Percentiles rank a stretch among this genome's conserved stretches.
phyloP scores from a whole-genome alignment of 2,888 invertebrate species.

The Acronicta leporina region DNA sequence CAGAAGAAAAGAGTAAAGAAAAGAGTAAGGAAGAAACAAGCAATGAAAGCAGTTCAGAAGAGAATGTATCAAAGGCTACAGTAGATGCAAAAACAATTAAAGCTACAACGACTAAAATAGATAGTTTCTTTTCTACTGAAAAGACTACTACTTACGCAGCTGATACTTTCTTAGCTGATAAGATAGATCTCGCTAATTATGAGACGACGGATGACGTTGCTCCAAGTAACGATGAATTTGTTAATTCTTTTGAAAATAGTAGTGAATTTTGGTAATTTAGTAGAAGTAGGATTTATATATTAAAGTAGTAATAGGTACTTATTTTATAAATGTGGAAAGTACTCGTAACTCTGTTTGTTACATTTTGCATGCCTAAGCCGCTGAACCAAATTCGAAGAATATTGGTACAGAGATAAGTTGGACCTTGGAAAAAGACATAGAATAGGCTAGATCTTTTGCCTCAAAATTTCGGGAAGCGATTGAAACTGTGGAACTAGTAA shows the following conservation, averaged over 20 bases:
- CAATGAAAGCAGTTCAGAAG: constrained; percentile 35
- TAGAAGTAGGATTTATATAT: neutral
- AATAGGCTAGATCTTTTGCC: too few species aligned
- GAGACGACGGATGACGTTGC: constrained; percentile 69
- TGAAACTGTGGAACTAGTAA: too few species aligned
- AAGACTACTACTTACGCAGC: constrained; percentile 69
- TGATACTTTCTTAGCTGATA: constrained; percentile 84
- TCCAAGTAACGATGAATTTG: constrained; percentile 60
- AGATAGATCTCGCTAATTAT: constrained; percentile 78
- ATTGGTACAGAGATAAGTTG: too few species aligned
- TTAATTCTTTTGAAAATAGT: constrained; percentile 69
- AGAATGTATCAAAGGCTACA: constrained; percentile 9
- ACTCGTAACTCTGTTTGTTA: too few species aligned
- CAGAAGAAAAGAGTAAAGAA: constrained; percentile 28
- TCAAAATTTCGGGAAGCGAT: too few species aligned
- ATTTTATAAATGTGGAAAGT: too few species aligned
- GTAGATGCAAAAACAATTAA: constrained; percentile 27
- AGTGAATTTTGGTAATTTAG: constrained; percentile 53
- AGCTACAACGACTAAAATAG: constrained; percentile 58
- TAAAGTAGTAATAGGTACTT: too few species aligned
- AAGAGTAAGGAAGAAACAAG: constrained; percentile 29
- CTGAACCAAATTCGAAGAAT: too few species aligned
- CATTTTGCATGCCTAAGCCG: too few species aligned
- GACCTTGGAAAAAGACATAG: too few species aligned
- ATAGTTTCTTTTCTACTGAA: constrained; percentile 79